Evolutionary conservation across 2,888 invertebrate species (phyloP).

Genomic region (Hypercompe scribonia): DNA sequence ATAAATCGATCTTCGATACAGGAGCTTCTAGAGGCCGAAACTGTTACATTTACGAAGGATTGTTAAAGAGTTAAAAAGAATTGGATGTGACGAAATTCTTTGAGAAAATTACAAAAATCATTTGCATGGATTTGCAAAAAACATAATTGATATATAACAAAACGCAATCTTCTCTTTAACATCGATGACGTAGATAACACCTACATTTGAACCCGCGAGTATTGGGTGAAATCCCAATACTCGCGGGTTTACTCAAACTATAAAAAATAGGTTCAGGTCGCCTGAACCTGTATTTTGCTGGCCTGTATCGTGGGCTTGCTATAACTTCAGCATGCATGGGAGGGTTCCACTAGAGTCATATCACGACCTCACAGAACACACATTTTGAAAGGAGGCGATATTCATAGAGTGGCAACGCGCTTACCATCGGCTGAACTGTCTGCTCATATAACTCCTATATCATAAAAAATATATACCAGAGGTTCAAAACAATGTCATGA

Average conservation of each 20-base stretch:
- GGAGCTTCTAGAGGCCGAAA: constrained; percentile 49
- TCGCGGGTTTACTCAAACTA: too few species aligned
- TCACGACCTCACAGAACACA: too few species aligned
- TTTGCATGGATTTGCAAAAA: background rate
- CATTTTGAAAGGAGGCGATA: too few species aligned
- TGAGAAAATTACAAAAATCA: background rate
- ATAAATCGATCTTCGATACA: constrained; percentile 44
- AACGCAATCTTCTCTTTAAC: background rate
- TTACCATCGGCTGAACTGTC: background rate
- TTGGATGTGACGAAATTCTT: constrained; percentile 9
- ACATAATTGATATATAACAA: too few species aligned
- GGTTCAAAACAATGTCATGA: too few species aligned
- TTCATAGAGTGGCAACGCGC: background rate
- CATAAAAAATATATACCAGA: background rate
- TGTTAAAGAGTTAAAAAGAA: constrained; percentile 1
- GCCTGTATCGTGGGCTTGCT: too few species aligned
- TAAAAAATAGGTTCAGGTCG: too few species aligned
- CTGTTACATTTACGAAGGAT: constrained; percentile 43
- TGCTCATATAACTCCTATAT: background rate
- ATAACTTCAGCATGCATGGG: too few species aligned
- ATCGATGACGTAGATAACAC: background rate
- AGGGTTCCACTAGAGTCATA: background rate
- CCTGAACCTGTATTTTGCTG: too few species aligned
- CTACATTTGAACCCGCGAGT: too few species aligned
- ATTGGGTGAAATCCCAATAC: background rate